Conservation (phyloP, 2,113 vertebrate genomes). For the Plecotus auritus region DNA sequence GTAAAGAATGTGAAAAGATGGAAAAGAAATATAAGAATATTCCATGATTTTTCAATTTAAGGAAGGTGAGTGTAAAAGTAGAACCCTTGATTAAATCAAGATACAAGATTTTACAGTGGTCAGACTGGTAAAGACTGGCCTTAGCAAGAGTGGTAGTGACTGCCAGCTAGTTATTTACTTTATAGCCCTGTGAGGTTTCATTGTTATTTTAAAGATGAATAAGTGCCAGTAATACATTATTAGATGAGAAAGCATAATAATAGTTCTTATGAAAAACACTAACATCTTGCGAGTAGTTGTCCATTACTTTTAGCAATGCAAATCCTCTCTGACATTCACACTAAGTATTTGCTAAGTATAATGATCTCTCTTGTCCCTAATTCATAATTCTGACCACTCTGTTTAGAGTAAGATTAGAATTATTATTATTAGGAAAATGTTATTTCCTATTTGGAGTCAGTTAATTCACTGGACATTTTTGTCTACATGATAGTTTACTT, state of each 20-base stretch:
- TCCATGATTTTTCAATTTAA: not conserved
- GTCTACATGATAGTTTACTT: not conserved
- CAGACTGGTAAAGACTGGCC: not conserved
- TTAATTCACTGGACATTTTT: slow-evolving; percentile 17
- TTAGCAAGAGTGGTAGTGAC: not conserved
- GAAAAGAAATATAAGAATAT: not conserved
- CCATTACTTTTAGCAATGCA: not conserved
- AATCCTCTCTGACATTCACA: not conserved
- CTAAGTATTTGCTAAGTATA: not conserved
- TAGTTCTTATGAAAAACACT: not conserved
- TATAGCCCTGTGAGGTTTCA: not conserved
- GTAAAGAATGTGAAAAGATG: not conserved
- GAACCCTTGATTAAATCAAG: not conserved
- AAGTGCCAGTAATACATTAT: not conserved
- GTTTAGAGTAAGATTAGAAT: not conserved
- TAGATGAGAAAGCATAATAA: not conserved
- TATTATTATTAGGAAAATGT: not conserved
- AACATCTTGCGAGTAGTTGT: not conserved
- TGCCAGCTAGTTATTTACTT: not conserved
- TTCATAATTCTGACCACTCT: not conserved
- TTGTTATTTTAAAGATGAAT: not conserved
- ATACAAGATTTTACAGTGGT: not conserved
- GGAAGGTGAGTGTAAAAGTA: not conserved
- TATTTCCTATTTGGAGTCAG: not conserved
- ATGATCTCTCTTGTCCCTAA: not conserved